These are phyloP conservation scores for Omphaloscelis lunosa DNA, from an alignment of 2,888 invertebrate genomes.

Conservation along the genomic window DNA sequence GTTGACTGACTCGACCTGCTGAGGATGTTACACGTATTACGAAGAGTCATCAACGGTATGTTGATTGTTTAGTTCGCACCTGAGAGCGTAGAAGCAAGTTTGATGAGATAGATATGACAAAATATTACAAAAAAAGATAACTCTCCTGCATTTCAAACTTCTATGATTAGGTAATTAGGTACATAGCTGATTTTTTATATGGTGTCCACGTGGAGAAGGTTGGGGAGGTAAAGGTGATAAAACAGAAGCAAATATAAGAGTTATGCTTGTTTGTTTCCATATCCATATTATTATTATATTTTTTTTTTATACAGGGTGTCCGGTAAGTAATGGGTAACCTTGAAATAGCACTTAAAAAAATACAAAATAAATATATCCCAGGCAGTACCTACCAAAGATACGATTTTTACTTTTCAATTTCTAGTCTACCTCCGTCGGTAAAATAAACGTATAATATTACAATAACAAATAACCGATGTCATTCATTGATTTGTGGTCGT, in stretches of 20 bases:
- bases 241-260: neutral
- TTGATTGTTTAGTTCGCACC: slow-evolving; percentile 44
- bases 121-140: neutral
- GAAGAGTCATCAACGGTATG: slow-evolving; percentile 54
- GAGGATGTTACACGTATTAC: slow-evolving; percentile 61
- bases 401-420: no score
- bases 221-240: neutral
- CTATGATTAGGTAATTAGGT: neutral
- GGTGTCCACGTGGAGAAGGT: neutral
- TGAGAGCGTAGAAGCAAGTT: slow-evolving; percentile 40
- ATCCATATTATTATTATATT: neutral
- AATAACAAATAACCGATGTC: no score
- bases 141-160: neutral
- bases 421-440: no score
- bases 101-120: neutral
- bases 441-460: no score
- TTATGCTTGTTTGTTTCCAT: neutral
- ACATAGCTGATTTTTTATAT: neutral
- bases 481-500: no score
- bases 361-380: no score
- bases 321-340: no score
- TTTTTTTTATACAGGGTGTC: no score
- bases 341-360: no score
- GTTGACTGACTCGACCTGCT: slow-evolving; percentile 71
- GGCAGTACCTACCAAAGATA: no score